Percentiles rank a stretch among this genome's conserved stretches.
These are phyloP conservation scores for Linnaemya tessellans DNA, from an alignment of 2,888 invertebrate species.

Conservation along the genomic window DNA sequence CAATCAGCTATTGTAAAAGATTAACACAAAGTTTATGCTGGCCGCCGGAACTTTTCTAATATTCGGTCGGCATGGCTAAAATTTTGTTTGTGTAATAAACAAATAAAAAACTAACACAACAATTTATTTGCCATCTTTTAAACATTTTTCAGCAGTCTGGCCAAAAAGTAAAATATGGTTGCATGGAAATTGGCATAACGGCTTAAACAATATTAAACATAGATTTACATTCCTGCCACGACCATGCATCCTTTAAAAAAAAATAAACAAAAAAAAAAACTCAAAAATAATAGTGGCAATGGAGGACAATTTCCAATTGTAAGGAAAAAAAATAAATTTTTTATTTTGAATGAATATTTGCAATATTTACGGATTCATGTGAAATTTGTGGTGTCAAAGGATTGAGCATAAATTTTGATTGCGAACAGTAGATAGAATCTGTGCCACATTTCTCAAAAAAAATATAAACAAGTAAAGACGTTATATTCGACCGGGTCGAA, in stretches of 20 bases:
- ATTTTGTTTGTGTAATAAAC: background rate
- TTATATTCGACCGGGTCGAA: too few relatives aligned
- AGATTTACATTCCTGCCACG: background rate
- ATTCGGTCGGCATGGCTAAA: background rate
- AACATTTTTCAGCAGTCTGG: background rate
- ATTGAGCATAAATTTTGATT: conserved; percentile 37
- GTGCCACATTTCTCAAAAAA: background rate
- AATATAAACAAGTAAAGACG: too few relatives aligned
- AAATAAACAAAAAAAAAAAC: background rate
- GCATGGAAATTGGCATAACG: conserved; percentile 10
- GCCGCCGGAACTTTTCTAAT: background rate
- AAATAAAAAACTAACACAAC: background rate
- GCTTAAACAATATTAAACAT: conserved; percentile 21
- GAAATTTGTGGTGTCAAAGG: conserved; percentile 44
- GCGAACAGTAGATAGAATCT: conserved; percentile 9
- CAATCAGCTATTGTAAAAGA: background rate
- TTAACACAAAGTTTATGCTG: background rate
- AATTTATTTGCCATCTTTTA: background rate
- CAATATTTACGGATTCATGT: conserved; percentile 28
- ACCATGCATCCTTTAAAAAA: background rate
- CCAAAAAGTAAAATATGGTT: background rate
- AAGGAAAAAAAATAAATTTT: background rate
- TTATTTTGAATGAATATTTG: conserved; percentile 14
- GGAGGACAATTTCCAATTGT: conserved; percentile 10
- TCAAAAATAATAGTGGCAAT: background rate